Conservation (phyloP, 2,113 vertebrate species). For the Python bivittatus region DNA sequence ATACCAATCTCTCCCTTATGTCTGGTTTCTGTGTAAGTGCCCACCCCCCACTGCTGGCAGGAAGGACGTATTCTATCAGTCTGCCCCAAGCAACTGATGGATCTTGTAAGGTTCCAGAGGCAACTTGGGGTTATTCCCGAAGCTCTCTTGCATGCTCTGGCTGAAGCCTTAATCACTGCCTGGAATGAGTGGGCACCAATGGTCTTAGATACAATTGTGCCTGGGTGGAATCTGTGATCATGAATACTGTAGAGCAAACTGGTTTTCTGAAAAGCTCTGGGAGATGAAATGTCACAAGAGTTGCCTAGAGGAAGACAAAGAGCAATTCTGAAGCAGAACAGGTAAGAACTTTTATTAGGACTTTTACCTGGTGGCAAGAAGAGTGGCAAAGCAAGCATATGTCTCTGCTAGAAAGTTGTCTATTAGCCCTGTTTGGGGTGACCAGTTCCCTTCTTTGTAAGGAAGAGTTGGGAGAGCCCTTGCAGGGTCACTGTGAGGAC, state of each 20-base stretch:
- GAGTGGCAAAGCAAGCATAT: not conserved
- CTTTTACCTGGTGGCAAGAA: not conserved
- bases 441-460: not conserved
- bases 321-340: not conserved
- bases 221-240: not conserved
- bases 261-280: not conserved
- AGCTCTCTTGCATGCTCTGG: not conserved
- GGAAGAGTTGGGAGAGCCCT: not conserved
- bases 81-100: not conserved
- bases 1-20: not conserved
- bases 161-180: not conserved
- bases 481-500: not conserved
- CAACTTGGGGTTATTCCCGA: not conserved
- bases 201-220: not conserved
- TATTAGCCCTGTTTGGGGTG: not conserved
- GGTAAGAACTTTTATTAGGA: not conserved
- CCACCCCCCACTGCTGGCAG: no score
- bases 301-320: not conserved
- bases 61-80: no score
- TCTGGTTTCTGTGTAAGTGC: no score
- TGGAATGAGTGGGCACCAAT: not conserved
- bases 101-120: not conserved
- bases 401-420: not conserved
- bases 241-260: not conserved
- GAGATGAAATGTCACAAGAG: not conserved